These are phyloP conservation scores for Troides oblongomaculatus DNA, from an alignment of 2,888 invertebrate genomes.

Conservation along the genomic window DNA sequence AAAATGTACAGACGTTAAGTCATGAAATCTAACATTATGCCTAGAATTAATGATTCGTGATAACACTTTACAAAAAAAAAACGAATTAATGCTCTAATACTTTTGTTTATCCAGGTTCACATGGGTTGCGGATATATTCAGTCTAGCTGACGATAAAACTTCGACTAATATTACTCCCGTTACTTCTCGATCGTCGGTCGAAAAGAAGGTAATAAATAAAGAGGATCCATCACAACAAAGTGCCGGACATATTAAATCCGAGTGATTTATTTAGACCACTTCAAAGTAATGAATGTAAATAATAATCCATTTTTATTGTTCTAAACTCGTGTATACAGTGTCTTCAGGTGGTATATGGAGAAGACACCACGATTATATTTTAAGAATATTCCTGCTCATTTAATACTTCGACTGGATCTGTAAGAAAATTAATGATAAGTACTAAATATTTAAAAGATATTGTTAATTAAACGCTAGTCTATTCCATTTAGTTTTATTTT, in stretches of 20 bases:
- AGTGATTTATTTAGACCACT: conserved; percentile 11
- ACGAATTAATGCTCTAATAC: background rate
- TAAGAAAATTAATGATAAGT: background rate
- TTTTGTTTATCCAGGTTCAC: conserved; percentile 59
- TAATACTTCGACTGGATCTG: background rate
- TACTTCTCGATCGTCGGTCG: conserved; percentile 41
- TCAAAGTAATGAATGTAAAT: background rate
- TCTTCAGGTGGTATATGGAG: background rate
- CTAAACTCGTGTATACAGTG: background rate
- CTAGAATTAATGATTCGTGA: too few species aligned
- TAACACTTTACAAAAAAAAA: background rate
- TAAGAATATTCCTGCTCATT: too few species aligned
- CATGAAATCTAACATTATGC: too few species aligned
- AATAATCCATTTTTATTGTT: background rate
- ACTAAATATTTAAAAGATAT: background rate
- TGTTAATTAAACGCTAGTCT: background rate
- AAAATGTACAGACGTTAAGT: too few species aligned
- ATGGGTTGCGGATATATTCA: conserved; percentile 64
- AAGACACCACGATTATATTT: background rate
- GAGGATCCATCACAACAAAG: conserved; percentile 31
- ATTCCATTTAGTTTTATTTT: background rate
- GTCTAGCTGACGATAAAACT: conserved; percentile 46
- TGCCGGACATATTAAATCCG: conserved; percentile 35
- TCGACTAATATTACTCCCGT: conserved; percentile 33
- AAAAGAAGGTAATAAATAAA: conserved; percentile 37